These are phyloP conservation scores for Amphipyra berbera DNA, from an alignment of 2,888 invertebrate species.

Conservation along the genomic window DNA sequence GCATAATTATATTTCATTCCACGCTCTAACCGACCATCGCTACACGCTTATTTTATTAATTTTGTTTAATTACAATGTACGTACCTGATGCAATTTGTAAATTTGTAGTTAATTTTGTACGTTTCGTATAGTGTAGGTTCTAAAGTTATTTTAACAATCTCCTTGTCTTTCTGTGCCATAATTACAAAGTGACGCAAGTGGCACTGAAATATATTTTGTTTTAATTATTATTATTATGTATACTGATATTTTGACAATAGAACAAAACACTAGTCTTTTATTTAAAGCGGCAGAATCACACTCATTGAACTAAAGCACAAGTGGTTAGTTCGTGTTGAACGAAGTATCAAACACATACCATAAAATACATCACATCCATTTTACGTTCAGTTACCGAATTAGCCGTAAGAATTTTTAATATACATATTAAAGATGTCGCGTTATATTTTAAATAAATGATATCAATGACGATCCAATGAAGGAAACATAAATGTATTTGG, in stretches of 20 bases:
- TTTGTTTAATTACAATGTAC: constrained; percentile 73
- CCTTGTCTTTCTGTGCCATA: constrained; percentile 77
- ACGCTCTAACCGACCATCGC: constrained; percentile 67
- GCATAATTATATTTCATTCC: constrained; percentile 74
- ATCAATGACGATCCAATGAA: constrained; percentile 72
- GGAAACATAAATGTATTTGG: constrained; percentile 75
- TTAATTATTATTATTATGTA: constrained; percentile 58
- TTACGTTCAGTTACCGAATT: constrained; percentile 72
- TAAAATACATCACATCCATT: constrained; percentile 40
- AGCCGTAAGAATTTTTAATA: constrained; percentile 74
- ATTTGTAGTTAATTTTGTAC: constrained; percentile 79
- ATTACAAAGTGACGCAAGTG: constrained; percentile 58
- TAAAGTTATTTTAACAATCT: constrained; percentile 63
- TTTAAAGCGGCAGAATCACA: constrained; percentile 62
- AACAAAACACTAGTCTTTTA: constrained; percentile 76
- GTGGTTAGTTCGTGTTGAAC: constrained; percentile 13
- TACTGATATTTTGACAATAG: constrained; percentile 65
- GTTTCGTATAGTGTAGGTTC: constrained; percentile 66
- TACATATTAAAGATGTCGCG: constrained; percentile 70
- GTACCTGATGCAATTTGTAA: constrained; percentile 84
- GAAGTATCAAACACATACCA: constrained; percentile 10
- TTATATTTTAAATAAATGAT: constrained; percentile 76
- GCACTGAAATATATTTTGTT: constrained; percentile 63
- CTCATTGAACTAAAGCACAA: constrained; percentile 24
- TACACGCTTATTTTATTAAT: constrained; percentile 73